These are phyloP conservation scores for Kryptolebias ocellatus DNA, from an alignment of 2,797 vertebrate genomes.

Conservation along the genomic window DNA sequence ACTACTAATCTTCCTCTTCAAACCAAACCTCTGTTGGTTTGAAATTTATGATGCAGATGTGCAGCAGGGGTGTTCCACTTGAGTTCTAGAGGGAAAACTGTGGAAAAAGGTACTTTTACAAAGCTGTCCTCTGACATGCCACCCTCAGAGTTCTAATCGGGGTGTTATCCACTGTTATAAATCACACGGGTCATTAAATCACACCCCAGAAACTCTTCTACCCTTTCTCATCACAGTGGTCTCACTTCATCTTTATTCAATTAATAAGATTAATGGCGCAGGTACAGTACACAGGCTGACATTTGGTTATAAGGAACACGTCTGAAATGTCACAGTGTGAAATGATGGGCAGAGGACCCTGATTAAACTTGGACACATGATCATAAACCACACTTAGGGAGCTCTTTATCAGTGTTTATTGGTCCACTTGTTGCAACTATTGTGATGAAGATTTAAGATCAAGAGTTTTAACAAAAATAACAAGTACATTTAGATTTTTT, in stretches of 20 bases:
- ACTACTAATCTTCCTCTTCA: slow-evolving; percentile 24
- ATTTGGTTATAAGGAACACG: slow-evolving; percentile 52
- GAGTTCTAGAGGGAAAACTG: slow-evolving; percentile 30
- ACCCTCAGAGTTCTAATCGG: slow-evolving; percentile 67
- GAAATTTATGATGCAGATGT: slow-evolving; percentile 57
- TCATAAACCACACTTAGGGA: slow-evolving; percentile 23
- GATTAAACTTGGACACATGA: slow-evolving; percentile 38
- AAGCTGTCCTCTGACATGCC: slow-evolving; percentile 70
- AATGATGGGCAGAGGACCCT: slow-evolving; percentile 27
- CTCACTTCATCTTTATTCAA: slow-evolving; percentile 77
- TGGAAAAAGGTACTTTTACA: slow-evolving; percentile 62
- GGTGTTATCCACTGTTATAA: slow-evolving; percentile 65
- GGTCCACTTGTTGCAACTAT: slow-evolving; percentile 37
- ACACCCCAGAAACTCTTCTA: slow-evolving; percentile 69
- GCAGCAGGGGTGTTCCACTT: slow-evolving; percentile 38
- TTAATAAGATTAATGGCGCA: slow-evolving; percentile 69
- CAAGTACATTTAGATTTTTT: neutral
- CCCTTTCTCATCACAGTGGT: slow-evolving; percentile 71
- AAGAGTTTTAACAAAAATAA: neutral
- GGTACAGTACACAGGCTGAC: slow-evolving; percentile 59
- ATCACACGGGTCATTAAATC: slow-evolving; percentile 75
- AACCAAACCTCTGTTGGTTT: slow-evolving; percentile 19
- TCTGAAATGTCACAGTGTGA: slow-evolving; percentile 65
- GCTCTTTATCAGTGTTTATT: slow-evolving; percentile 25
- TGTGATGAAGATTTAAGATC: neutral